Conservation (phyloP, 1,140 invertebrate species). For the Campoletis sonorensis region DNA sequence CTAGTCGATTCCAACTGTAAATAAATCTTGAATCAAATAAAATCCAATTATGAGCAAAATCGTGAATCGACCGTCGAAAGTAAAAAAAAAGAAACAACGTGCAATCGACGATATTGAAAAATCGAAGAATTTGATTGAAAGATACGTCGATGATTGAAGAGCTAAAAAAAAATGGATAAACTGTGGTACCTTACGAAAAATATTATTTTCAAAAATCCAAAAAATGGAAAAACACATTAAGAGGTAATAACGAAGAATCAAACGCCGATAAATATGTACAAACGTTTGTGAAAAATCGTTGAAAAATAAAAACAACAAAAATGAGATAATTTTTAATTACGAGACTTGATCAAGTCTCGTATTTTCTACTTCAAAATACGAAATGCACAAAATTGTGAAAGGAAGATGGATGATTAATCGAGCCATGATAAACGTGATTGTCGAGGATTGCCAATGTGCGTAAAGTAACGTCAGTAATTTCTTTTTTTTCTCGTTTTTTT, state of each 20-base stretch:
- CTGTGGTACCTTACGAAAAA: neutral
- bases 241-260: neutral
- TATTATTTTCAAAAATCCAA: neutral
- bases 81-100: neutral
- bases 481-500: slow-evolving; percentile 9
- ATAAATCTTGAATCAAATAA: neutral
- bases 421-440: neutral
- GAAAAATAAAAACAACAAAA: neutral
- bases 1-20: too few species aligned
- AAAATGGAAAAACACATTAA: neutral
- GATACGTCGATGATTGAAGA: neutral
- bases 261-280: neutral
- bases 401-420: neutral
- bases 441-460: slow-evolving; percentile 24
- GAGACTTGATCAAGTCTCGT: neutral
- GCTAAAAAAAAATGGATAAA: neutral
- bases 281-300: neutral
- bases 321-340: neutral
- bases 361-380: neutral
- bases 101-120: neutral
- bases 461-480: slow-evolving; percentile 18
- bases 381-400: neutral
- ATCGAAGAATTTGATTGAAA: neutral
- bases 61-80: neutral
- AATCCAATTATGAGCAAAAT: neutral